These are phyloP conservation scores for Abrostola tripartita DNA, from an alignment of 2,888 invertebrate genomes.

Conservation along the genomic window DNA sequence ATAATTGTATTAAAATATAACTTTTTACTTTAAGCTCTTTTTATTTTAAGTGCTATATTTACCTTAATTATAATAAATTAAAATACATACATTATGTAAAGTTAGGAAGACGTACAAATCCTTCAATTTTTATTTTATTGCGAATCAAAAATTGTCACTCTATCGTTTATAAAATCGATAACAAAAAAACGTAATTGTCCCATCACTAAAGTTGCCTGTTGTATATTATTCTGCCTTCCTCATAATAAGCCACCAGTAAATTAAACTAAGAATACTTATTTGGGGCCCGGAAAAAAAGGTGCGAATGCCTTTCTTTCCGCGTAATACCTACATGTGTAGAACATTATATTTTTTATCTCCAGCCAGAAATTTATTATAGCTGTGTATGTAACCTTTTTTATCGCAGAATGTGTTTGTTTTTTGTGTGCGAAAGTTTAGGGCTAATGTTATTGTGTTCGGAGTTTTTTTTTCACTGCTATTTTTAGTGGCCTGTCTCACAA, in stretches of 20 bases:
- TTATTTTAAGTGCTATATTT: no score
- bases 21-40: no score
- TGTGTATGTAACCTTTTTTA: constrained; percentile 20
- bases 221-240: constrained; percentile 17
- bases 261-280: constrained; percentile 36
- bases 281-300: constrained; percentile 15
- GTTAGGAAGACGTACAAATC: no score
- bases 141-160: no score
- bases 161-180: no score
- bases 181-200: constrained; percentile 1
- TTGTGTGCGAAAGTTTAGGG: background rate
- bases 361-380: constrained; percentile 42
- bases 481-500: background rate
- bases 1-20: no score
- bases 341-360: constrained; percentile 42
- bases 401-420: constrained; percentile 2
- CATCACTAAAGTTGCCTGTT: constrained; percentile 16
- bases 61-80: no score
- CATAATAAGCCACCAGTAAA: constrained; percentile 38
- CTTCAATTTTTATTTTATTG: no score
- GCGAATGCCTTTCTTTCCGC: constrained; percentile 17
- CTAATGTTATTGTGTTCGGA: constrained; percentile 10
- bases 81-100: no score
- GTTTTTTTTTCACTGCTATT: background rate
- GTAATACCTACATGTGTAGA: constrained; percentile 34